Base-by-base conservation (phyloP, 2,797 vertebrate genomes). In the Aldrovandia affinis region DNA sequence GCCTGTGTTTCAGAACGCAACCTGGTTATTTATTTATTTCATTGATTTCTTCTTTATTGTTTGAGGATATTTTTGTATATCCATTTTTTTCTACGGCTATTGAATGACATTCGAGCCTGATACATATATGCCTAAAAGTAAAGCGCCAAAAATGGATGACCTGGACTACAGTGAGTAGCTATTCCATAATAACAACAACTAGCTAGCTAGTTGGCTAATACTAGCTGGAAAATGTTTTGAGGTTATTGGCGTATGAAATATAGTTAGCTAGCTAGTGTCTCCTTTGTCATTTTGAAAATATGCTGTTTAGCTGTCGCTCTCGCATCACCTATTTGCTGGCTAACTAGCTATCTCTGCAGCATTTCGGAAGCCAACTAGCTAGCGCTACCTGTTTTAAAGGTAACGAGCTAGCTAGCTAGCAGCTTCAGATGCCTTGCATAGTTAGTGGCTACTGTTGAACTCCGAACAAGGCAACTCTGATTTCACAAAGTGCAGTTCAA, bases 101-200 rank as follows among this genome's bases (percentile, higher is more conserved):
- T 96, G 95, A 94, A 96, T 96, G 96, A 96, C 95, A 95, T 92
- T 96, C 95, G 94, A 95, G 90, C 95, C 94, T 94, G 94, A 95
- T 90, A 93, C 94, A 95, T 96, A 95, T 93, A 96, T 96, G 96
- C 96, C 95, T 95, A 96, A 96, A 95, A 96, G 93, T 93, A 96
- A 96, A 96, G 93, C 96, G 88, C 96, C 95, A 87, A 96, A 96
- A 93, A 96, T 96, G 96, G 96, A 96, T 93, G 96, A 96, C 88
- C 93, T 96, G 95, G 96, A 96, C 94, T 96, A 96, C 94, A 96
- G 96, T 96, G 92, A 95, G 96, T 95, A 61, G 44, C n/a, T 80
- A 68, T 65, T 80, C n/a, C 50, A 28, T 47, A 50, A 65, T 61
- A 68, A 63, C 57, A 68, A 63, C 57, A 42, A 39, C 22, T 47